Conservation (phyloP, 2,888 invertebrate genomes). For the Conistra vaccinii region DNA sequence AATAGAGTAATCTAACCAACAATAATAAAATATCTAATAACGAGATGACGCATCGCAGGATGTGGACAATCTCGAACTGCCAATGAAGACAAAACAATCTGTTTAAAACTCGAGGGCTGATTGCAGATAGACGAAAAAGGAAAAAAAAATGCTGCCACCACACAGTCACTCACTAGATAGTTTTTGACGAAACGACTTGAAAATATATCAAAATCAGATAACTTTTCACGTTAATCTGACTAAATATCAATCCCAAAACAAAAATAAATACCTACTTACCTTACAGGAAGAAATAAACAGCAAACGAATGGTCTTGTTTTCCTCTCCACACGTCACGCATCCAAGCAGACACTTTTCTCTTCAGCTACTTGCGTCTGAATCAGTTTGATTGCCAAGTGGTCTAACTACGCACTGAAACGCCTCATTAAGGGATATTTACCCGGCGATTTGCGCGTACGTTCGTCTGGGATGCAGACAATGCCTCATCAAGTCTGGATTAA, state of each 20-base stretch:
- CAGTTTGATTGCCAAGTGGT: constrained; percentile 61
- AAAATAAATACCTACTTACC: not conserved
- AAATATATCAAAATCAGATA: too few species aligned
- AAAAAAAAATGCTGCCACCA: too few species aligned
- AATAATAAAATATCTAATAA: too few species aligned
- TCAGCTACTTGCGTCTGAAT: constrained; percentile 53
- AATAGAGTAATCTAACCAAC: too few species aligned
- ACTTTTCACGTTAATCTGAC: too few species aligned
- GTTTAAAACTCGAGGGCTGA: too few species aligned
- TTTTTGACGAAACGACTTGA: too few species aligned
- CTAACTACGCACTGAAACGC: constrained; percentile 53
- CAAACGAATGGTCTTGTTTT: constrained; percentile 48
- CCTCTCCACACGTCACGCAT: constrained; percentile 19
- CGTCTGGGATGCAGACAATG: constrained; percentile 60
- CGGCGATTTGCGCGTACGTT: constrained; percentile 44
- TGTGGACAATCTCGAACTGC: too few species aligned
- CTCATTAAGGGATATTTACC: constrained; percentile 67
- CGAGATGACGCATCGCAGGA: too few species aligned
- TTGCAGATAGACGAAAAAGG: too few species aligned
- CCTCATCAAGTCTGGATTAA: constrained; percentile 65
- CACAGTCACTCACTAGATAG: too few species aligned
- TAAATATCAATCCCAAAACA: not conserved
- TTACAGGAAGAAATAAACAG: constrained; percentile 13
- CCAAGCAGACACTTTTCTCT: constrained; percentile 10
- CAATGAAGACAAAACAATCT: too few species aligned